Percentiles rank a stretch among this genome's conserved stretches.
Conservation (phyloP, 2,888 invertebrate species). For the Lottia gigantea region DNA sequence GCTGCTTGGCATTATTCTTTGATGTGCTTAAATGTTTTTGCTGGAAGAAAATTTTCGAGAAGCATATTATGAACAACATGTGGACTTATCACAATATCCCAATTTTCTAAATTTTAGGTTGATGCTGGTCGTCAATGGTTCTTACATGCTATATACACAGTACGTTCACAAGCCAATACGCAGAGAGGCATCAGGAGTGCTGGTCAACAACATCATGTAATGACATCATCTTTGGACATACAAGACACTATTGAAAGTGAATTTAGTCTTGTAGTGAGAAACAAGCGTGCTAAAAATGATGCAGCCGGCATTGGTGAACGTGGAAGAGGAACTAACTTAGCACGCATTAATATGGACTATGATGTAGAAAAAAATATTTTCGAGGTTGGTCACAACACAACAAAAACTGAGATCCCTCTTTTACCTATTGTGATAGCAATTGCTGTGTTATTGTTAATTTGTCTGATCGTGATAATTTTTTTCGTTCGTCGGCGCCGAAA, state of each 20-base stretch:
- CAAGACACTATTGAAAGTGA: neutral
- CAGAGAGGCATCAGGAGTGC: conserved; percentile 35
- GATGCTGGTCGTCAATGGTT: conserved; percentile 60
- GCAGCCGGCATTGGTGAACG: conserved; percentile 39
- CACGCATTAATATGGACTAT: conserved; percentile 21
- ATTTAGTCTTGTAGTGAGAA: conserved; percentile 7
- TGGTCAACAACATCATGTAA: conserved; percentile 18
- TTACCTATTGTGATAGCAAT: conserved; percentile 49
- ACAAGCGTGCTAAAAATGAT: conserved; percentile 40
- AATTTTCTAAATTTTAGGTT: conserved; percentile 42
- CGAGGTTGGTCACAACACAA: conserved; percentile 3
- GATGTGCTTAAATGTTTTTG: neutral
- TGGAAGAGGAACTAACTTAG: conserved; percentile 59
- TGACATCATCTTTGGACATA: conserved; percentile 8
- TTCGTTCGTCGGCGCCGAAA: conserved; percentile 46
- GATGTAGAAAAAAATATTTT: no score
- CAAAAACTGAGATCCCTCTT: conserved; percentile 35
- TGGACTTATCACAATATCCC: neutral
- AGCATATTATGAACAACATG: neutral
- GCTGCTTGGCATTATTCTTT: no score
- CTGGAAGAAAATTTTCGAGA: neutral
- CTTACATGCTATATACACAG: conserved; percentile 58
- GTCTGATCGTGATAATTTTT: conserved; percentile 42
- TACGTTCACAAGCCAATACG: conserved; percentile 40
- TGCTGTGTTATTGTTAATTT: conserved; percentile 43